phyloP scores from a whole-genome alignment of 2,888 invertebrate species.

The Priocnemis perturbator region DNA sequence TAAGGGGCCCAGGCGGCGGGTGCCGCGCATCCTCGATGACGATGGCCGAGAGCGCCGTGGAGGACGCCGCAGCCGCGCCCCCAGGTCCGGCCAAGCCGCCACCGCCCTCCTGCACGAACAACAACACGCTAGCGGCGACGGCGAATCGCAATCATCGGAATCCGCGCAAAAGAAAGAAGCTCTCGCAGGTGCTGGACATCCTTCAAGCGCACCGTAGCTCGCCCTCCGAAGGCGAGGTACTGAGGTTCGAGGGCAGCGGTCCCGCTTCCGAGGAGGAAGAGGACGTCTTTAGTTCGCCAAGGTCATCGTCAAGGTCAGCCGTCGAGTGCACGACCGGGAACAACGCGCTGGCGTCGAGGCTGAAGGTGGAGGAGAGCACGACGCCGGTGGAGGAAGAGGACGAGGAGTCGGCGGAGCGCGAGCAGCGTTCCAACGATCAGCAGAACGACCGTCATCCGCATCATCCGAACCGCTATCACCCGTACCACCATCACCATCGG shows the following conservation, averaged over 20 bases:
- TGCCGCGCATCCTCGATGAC: conserved; percentile 79
- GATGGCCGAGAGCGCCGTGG: conserved; percentile 84
- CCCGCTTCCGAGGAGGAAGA: conserved; percentile 68
- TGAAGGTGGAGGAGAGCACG: conserved; percentile 55
- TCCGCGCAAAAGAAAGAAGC: conserved; percentile 83
- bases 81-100: conserved; percentile 76
- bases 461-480: conserved; percentile 54
- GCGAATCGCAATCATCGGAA: conserved; percentile 82
- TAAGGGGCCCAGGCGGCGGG: conserved; percentile 75
- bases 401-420: conserved; percentile 57
- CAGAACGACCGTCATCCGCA: conserved; percentile 56
- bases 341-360: conserved; percentile 68
- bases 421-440: conserved; percentile 42
- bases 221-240: conserved; percentile 74
- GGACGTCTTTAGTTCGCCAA: conserved; percentile 71
- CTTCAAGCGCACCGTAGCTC: conserved; percentile 77
- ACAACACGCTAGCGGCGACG: conserved; percentile 80
- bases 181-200: conserved; percentile 88
- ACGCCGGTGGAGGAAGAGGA: conserved; percentile 59
- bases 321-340: conserved; percentile 77
- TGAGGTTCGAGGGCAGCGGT: conserved; percentile 76
- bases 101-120: conserved; percentile 76
- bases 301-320: conserved; percentile 70
- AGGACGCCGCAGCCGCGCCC: conserved; percentile 80
- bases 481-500: conserved; percentile 55